phyloP scores from a whole-genome alignment of 2,888 invertebrate species.

The Augiades crinisus region DNA sequence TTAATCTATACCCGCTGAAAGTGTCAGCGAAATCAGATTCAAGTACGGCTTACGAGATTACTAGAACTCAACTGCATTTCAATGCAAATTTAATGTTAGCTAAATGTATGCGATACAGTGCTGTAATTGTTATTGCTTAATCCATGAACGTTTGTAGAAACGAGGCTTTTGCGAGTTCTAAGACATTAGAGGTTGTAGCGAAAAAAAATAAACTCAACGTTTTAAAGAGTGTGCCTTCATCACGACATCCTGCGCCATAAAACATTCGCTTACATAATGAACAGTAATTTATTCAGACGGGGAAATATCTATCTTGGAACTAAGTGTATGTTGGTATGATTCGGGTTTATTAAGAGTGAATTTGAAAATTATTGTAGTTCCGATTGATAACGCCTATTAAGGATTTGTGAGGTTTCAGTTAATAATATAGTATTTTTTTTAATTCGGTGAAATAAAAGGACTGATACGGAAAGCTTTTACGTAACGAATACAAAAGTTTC shows the following conservation, averaged over 20 bases:
- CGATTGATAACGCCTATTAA: no score
- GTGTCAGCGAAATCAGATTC: no score
- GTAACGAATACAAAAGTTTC: conserved; percentile 19
- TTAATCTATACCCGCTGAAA: no score
- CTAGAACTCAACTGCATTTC: conserved; percentile 15
- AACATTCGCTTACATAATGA: conserved; percentile 70
- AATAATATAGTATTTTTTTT: no score
- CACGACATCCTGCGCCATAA: conserved; percentile 71
- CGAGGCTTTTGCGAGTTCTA: conserved; percentile 25
- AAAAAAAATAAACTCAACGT: conserved; percentile 26
- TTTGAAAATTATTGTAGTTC: no score
- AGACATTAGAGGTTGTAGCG: conserved; percentile 24
- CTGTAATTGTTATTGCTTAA: conserved; percentile 30
- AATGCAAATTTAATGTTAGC: conserved; percentile 17
- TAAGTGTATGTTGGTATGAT: conserved; percentile 20
- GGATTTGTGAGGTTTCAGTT: no score
- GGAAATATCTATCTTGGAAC: conserved; percentile 60
- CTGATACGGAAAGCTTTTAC: no score
- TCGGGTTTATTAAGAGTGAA: background rate
- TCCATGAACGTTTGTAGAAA: conserved; percentile 25
- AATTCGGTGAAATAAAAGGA: no score
- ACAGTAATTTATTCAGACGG: conserved; percentile 70
- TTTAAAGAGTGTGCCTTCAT: conserved; percentile 57
- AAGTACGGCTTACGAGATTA: background rate
- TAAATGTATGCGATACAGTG: conserved; percentile 15